Conservation (phyloP, 2,888 invertebrate genomes). For the Lasius fuliginosus region DNA sequence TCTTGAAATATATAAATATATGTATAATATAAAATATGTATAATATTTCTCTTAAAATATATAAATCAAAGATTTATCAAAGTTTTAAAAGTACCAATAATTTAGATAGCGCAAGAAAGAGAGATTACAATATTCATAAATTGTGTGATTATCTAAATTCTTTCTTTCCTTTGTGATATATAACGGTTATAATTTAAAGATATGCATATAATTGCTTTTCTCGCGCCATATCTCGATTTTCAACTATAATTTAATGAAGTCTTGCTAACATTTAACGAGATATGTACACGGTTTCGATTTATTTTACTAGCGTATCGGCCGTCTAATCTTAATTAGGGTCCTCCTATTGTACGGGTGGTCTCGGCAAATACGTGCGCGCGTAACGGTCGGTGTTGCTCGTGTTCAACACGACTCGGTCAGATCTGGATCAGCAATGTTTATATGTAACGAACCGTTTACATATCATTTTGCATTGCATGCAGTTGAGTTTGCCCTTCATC, state of each 20-base stretch:
- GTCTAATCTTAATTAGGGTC: slow-evolving; percentile 53
- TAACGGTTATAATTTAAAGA: slow-evolving; percentile 1
- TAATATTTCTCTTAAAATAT: not conserved
- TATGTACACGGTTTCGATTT: slow-evolving; percentile 22
- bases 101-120: not conserved
- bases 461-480: slow-evolving; percentile 38
- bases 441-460: slow-evolving; percentile 40
- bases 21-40: not conserved
- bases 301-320: slow-evolving; percentile 28
- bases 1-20: not conserved
- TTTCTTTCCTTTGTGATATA: not conserved
- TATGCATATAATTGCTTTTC: not conserved
- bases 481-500: slow-evolving; percentile 21
- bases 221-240: not conserved
- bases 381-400: slow-evolving; percentile 37
- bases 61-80: not conserved
- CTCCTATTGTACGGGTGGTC: slow-evolving; percentile 34
- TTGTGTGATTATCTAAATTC: not conserved
- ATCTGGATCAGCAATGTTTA: slow-evolving; percentile 53
- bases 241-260: not conserved
- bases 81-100: not conserved
- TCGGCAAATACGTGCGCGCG: slow-evolving; percentile 34
- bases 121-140: not conserved
- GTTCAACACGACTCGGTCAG: slow-evolving; percentile 39
- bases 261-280: not conserved